Conservation (phyloP, 2,888 invertebrate genomes). For the Drepanosiphum platanoidis region DNA sequence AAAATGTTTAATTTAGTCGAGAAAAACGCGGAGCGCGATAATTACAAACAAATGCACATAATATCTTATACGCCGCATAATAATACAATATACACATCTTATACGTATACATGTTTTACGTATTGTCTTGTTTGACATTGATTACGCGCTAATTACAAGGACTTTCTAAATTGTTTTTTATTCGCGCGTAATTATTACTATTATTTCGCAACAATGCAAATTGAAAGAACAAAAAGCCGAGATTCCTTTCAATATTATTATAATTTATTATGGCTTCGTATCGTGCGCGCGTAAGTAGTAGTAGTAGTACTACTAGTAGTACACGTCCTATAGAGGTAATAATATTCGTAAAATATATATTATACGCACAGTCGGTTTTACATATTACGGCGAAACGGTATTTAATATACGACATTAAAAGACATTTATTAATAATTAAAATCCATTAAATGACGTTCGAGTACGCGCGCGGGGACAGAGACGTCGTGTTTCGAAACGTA, state of each 20-base stretch:
- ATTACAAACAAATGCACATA: slow-evolving; percentile 2
- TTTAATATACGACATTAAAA: not conserved
- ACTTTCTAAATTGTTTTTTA: slow-evolving; percentile 50
- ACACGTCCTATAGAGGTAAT: not conserved
- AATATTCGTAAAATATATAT: not conserved
- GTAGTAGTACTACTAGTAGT: too few relatives aligned
- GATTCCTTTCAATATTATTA: slow-evolving; percentile 18
- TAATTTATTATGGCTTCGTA: not conserved
- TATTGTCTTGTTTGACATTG: slow-evolving; percentile 42
- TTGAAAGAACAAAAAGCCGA: slow-evolving; percentile 6
- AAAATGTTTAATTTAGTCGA: not conserved
- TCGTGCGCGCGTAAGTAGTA: too few relatives aligned
- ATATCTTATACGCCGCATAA: not conserved
- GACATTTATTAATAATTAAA: not conserved
- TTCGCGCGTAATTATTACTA: slow-evolving; percentile 32
- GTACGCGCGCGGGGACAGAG: too few relatives aligned
- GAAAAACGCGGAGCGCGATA: slow-evolving; percentile 12
- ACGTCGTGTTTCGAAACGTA: not conserved
- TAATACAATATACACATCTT: too few relatives aligned
- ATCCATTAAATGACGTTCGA: not conserved
- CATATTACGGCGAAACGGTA: not conserved
- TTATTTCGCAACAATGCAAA: slow-evolving; percentile 37
- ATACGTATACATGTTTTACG: not conserved
- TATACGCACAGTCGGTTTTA: not conserved
- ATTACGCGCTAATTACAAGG: slow-evolving; percentile 45